phyloP scores from a whole-genome alignment of 2,888 invertebrate genomes.

The Adineta ricciae region DNA sequence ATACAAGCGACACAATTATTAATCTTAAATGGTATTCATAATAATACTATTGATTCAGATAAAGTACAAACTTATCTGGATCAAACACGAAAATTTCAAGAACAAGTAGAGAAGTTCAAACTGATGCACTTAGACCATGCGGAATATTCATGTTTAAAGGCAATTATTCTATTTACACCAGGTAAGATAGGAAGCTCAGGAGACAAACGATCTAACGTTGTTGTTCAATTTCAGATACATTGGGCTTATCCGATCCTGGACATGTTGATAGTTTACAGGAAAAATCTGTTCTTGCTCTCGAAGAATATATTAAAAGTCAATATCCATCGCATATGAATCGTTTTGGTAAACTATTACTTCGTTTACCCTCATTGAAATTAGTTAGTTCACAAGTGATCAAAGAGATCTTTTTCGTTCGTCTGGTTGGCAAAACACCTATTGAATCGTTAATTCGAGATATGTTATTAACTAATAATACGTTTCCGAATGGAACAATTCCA shows the following conservation, averaged over 20 bases:
- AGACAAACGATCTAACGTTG: no score
- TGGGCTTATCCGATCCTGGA: slow-evolving; percentile 81
- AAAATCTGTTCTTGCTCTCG: slow-evolving; percentile 91
- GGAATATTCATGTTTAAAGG: slow-evolving; percentile 96
- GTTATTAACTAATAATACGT: slow-evolving; percentile 41
- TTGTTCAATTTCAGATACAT: slow-evolving; percentile 70
- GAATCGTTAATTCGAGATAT: slow-evolving; percentile 63
- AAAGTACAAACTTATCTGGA: neutral
- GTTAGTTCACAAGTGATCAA: slow-evolving; percentile 88
- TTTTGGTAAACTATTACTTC: slow-evolving; percentile 82
- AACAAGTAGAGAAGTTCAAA: slow-evolving; percentile 94
- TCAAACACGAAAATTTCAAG: slow-evolving; percentile 52
- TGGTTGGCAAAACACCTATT: slow-evolving; percentile 81
- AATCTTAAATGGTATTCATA: slow-evolving; percentile 15
- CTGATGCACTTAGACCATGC: slow-evolving; percentile 93
- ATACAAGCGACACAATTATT: slow-evolving; percentile 41
- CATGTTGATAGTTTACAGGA: slow-evolving; percentile 93
- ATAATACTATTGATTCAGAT: neutral
- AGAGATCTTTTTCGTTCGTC: slow-evolving; percentile 88
- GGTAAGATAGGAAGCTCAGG: slow-evolving; percentile 61
- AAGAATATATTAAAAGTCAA: slow-evolving; percentile 91
- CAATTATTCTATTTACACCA: slow-evolving; percentile 95
- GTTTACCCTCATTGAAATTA: slow-evolving; percentile 80
- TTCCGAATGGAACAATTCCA: neutral
- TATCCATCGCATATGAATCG: slow-evolving; percentile 93